Conservation (phyloP, 2,113 vertebrate species). For the Calyptommatus sinebrachiatus region DNA sequence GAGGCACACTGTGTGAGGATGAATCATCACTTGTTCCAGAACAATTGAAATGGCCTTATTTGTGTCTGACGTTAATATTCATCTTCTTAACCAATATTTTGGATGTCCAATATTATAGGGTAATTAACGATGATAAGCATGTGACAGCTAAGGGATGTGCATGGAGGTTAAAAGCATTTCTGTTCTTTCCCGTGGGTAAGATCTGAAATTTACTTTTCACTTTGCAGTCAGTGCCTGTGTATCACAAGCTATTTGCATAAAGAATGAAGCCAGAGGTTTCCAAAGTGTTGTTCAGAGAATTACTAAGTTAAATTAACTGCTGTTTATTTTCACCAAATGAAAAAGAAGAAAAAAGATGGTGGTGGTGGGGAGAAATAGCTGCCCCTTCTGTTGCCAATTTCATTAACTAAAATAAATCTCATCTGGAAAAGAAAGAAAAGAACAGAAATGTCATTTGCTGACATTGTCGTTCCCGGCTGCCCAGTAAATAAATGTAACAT, state of each 20-base stretch:
- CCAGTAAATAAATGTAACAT: constrained; percentile 73
- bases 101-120: not conserved
- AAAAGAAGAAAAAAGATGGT: constrained; percentile 27
- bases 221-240: constrained; percentile 39
- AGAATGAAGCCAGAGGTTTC: constrained; percentile 34
- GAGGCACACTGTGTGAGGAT: too few relatives aligned
- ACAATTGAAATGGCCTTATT: too few relatives aligned
- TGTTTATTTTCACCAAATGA: constrained; percentile 42
- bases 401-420: constrained; percentile 66
- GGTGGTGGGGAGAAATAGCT: constrained; percentile 32
- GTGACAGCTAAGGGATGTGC: constrained; percentile 41
- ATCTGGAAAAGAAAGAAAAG: constrained; percentile 39
- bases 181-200: constrained; percentile 56
- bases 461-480: constrained; percentile 64
- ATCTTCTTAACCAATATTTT: constrained; percentile 18
- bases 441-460: constrained; percentile 68
- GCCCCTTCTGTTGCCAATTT: constrained; percentile 56
- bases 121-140: constrained; percentile 46
- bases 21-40: too few relatives aligned
- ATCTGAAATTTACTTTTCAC: constrained; percentile 61
- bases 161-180: constrained; percentile 48
- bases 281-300: constrained; percentile 32
- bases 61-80: not conserved
- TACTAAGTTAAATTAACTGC: constrained; percentile 46
- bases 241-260: constrained; percentile 39